These are phyloP conservation scores for Polypterus senegalus DNA, from an alignment of 2,113 vertebrate species.

Conservation along the genomic window DNA sequence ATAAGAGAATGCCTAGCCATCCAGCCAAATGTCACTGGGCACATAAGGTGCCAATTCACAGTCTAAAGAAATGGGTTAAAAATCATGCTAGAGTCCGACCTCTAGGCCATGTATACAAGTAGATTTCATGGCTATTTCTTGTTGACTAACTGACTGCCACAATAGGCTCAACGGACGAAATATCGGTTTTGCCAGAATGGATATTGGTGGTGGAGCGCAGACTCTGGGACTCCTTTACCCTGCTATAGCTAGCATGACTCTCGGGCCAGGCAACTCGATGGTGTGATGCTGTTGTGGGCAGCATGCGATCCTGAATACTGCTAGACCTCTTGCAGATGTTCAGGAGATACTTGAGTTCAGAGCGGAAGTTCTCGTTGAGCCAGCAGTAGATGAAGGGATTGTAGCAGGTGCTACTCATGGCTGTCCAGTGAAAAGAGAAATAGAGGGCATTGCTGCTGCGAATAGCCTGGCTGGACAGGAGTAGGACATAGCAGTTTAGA, in stretches of 20 bases:
- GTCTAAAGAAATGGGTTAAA: too few species aligned
- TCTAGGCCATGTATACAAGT: too few species aligned
- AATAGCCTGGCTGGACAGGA: slow-evolving; percentile 79
- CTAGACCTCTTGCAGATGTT: slow-evolving; percentile 50
- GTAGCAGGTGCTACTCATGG: slow-evolving; percentile 91
- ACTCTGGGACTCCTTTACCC: slow-evolving; percentile 35
- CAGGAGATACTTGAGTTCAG: slow-evolving; percentile 66
- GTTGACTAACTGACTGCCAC: slow-evolving; percentile 48
- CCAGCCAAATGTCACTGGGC: too few species aligned
- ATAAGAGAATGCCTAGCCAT: too few species aligned
- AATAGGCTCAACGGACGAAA: slow-evolving; percentile 64
- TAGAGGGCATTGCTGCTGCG: slow-evolving; percentile 71
- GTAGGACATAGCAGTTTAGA: slow-evolving; percentile 82
- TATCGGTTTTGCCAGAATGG: slow-evolving; percentile 59
- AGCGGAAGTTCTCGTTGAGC: slow-evolving; percentile 77
- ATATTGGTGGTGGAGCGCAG: slow-evolving; percentile 42
- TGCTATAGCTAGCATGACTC: slow-evolving; percentile 12
- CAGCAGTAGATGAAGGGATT: slow-evolving; percentile 96
- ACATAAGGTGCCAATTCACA: too few species aligned
- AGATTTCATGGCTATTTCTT: too few species aligned
- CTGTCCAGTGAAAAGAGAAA: slow-evolving; percentile 88
- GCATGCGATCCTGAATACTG: slow-evolving; percentile 5
- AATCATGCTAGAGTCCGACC: too few species aligned
- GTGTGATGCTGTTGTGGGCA: slow-evolving; percentile 25
- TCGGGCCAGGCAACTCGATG: slow-evolving; percentile 40